phyloP scores from a whole-genome alignment of 2,888 invertebrate genomes.

The Caenorhabditis becei region DNA sequence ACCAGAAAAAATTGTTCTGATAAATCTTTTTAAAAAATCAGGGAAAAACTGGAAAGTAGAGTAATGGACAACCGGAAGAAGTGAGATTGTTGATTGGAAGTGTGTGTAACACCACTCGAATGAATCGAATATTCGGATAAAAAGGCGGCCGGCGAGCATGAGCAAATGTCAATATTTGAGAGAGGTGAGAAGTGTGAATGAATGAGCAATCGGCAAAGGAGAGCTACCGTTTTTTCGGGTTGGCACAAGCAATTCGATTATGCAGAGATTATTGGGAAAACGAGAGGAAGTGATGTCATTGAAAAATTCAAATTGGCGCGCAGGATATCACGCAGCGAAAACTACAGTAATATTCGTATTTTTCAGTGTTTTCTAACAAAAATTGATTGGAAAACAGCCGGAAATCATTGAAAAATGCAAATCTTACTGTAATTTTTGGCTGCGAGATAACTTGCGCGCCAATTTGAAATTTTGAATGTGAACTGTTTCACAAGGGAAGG shows the following conservation, averaged over 20 bases:
- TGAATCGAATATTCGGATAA: slow-evolving; percentile 40
- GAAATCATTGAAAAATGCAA: too few species aligned
- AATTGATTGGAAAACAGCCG: too few species aligned
- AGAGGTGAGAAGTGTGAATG: slow-evolving; percentile 19
- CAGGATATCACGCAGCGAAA: too few species aligned
- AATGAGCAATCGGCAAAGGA: slow-evolving; percentile 5
- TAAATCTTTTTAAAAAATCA: too few species aligned
- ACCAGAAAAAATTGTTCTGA: too few species aligned
- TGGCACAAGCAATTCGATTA: slow-evolving; percentile 6
- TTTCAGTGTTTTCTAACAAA: too few species aligned
- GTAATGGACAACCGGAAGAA: slow-evolving; percentile 35
- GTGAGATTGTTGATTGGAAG: slow-evolving; percentile 38
- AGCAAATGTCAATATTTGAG: slow-evolving; percentile 51
- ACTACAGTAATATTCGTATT: too few species aligned
- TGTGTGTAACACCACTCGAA: slow-evolving; percentile 25
- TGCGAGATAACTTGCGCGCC: too few species aligned
- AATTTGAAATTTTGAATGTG: too few species aligned
- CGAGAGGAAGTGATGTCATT: slow-evolving; percentile 23
- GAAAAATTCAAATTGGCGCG: too few species aligned
- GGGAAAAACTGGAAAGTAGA: slow-evolving; percentile 6
- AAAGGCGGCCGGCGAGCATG: slow-evolving; percentile 47
- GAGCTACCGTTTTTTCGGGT: slow-evolving; percentile 1
- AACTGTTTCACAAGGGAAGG: too few species aligned
- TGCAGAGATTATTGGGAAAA: neutral
- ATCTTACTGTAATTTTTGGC: too few species aligned